Evolutionary conservation across 1,140 invertebrate genomes (phyloP), one percentile per base, ranked within the genome.

Genomic region (Berghia stephanieae): DNA sequence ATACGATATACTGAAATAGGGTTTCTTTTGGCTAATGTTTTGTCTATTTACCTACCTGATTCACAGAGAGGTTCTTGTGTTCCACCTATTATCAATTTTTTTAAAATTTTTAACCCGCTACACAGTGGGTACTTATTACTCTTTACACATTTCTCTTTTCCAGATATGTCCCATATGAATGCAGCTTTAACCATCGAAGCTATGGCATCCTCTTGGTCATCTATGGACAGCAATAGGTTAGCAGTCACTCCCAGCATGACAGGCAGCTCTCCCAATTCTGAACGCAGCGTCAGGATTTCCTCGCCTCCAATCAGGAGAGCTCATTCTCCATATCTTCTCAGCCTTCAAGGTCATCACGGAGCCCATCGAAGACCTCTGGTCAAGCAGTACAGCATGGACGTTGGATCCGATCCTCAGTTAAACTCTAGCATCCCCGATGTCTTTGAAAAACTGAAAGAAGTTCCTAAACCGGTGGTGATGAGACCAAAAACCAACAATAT

Each of bases 331-430:
- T 68, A 76, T 34, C 75, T 80, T 24, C 69, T 74, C 34, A 72
- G 60, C 49, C 74, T 80, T 2, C 57, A 76, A 24, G 63, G 66
- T 2, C 67, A 76, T 27, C 18, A 67, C 44, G 70, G 68, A 2
- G 72, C 72, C 4, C 60, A 66, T 46, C 77, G 79, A 40, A 78
- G 71, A 43, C 82, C 75, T 34, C 76, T 70, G 46, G 78, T 79
- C 46, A 82, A 81, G 72, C 79, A 78, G 77, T 81, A 79, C 81
- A 81, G 83, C 77, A 82, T 81, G 77, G 83, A 78, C 52, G 79
- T 76, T 42, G 78, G 77, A 55, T 80, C 79, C 38, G 83, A 72
- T 55, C 72, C 72, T 49, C 81, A 80, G 72, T 79, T 78, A 31
- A 78, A 83, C 70, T 70, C 79, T 42, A 82, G 82, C 72, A 77